Evolutionary conservation across 2,113 vertebrate species (phyloP), one percentile per base, ranked within the genome.

Genomic region (Hymenochirus boettgeri): DNA sequence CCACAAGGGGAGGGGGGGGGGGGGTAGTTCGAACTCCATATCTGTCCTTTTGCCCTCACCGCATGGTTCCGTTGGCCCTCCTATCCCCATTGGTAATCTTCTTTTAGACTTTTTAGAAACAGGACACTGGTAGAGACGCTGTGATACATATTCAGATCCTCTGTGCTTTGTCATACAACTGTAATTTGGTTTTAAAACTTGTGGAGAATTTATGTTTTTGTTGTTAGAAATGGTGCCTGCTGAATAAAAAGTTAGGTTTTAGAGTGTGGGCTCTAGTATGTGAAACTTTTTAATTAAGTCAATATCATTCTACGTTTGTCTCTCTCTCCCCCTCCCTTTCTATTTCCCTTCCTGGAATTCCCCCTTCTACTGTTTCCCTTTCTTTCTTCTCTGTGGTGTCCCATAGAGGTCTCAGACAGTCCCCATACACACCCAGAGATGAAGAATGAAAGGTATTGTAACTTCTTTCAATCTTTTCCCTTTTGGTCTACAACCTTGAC

Each of bases 381-480:
- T 67, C 59, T 13, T 51, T 21, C 24, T 53, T 39, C 58, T 25
- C 48, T 27, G 33, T 35, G 72, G 15, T 11, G 33, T 3, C 24
- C 47, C 66, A 27, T 81, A 98, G 96, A 96, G 72, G 97, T 95
- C 0, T 95, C 96, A 0, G 96, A 98, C 79, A 98, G 95, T 84
- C 93, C 95, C 84, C 97, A 94, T 82, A 96, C 95, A 74, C 97
- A 94, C 9, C 93, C 97, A n/a, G n/a, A 73, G 96, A 98, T 0
- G 96, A 98, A 75, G 96, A 71, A 92, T 96, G 26, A 98, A 97
- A 95, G 94, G 96, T 98, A 87, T 77, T 1, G 29, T 59, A 12
- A 23, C 26, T 1, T n/a, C 5, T 26, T n/a, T 37, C 45, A 8
- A 47, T 2, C n/a, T 18, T n/a, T 47, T 9, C 17, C 8, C 18